A percentile compares a stretch with the other conserved stretches of the same genome.
phyloP scores from a whole-genome alignment of 2,888 invertebrate genomes.

The Mystacides longicornis region DNA sequence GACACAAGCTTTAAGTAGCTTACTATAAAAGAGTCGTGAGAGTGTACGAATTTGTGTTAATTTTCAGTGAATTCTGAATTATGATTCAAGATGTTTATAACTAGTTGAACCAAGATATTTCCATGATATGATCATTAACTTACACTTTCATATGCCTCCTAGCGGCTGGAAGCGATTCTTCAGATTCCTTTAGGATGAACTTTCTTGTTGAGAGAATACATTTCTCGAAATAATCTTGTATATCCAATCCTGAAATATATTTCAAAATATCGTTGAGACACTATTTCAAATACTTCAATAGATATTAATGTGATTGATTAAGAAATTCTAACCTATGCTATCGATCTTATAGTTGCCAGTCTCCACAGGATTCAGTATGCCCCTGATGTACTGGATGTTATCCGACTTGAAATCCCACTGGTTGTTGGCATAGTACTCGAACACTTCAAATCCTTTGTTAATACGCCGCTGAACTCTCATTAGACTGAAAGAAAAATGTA shows the following conservation, averaged over 20 bases:
- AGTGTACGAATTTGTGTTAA: too few species aligned
- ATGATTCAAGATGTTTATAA: too few species aligned
- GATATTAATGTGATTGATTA: neutral
- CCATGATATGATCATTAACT: neutral
- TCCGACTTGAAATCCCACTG: constrained; percentile 84
- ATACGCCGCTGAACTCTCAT: constrained; percentile 77
- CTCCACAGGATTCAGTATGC: constrained; percentile 58
- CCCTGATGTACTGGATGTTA: constrained; percentile 51
- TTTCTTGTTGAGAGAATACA: constrained; percentile 74
- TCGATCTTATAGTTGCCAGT: constrained; percentile 61
- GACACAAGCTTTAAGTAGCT: too few species aligned
- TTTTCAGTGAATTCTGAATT: too few species aligned
- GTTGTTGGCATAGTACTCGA: constrained; percentile 88
- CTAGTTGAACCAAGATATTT: neutral
- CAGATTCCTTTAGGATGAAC: constrained; percentile 75
- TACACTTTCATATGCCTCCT: constrained; percentile 73
- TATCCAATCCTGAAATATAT: constrained; percentile 57
- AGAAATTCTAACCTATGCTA: constrained; percentile 49
- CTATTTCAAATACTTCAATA: neutral
- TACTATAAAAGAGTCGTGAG: too few species aligned
- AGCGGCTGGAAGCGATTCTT: constrained; percentile 73
- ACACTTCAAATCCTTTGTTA: constrained; percentile 77
- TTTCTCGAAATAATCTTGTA: constrained; percentile 73
- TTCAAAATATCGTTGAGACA: too few species aligned
- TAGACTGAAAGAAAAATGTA: constrained; percentile 48